phyloP scores from a whole-genome alignment of 1,140 invertebrate species.

The Drosophila ficusphila region DNA sequence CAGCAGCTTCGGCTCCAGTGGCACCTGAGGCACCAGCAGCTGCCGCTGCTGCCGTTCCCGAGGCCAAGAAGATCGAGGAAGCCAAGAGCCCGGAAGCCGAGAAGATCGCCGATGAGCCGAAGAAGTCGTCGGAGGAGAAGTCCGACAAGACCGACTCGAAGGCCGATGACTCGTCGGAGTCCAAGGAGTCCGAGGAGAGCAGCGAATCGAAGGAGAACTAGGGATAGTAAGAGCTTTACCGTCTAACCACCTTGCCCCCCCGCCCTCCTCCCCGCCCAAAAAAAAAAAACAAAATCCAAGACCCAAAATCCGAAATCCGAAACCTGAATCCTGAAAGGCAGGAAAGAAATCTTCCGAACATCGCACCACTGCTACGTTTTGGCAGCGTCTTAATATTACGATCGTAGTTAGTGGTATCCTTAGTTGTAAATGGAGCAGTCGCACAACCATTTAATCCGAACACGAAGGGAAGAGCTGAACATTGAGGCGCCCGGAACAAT shows the following conservation, averaged over 20 bases:
- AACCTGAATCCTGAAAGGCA: too few species aligned
- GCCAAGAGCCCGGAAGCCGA: not conserved
- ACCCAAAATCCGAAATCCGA: too few species aligned
- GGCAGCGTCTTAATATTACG: constrained; percentile 46
- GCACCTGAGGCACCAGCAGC: constrained; percentile 16
- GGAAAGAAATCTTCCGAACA: constrained; percentile 1
- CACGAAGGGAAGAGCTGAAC: not conserved
- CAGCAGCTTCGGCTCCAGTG: not conserved
- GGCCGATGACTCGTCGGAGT: constrained; percentile 60
- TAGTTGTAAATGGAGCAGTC: constrained; percentile 41
- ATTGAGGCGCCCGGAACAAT: constrained; percentile 9
- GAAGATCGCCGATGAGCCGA: constrained; percentile 44
- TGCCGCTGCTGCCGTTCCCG: constrained; percentile 11
- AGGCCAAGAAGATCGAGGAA: constrained; percentile 53
- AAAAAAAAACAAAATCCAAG: too few species aligned
- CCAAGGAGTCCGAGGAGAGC: constrained; percentile 65
- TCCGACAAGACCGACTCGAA: constrained; percentile 53
- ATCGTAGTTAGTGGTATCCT: constrained; percentile 43
- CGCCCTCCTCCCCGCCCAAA: not conserved
- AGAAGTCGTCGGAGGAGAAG: constrained; percentile 57
- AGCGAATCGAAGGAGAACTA: constrained; percentile 65
- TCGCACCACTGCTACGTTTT: constrained; percentile 25
- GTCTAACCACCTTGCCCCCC: constrained; percentile 10
- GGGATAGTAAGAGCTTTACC: constrained; percentile 46
- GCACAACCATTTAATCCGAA: not conserved